phyloP scores from a whole-genome alignment of 2,888 invertebrate species.

The Ornithoptera priamus region DNA sequence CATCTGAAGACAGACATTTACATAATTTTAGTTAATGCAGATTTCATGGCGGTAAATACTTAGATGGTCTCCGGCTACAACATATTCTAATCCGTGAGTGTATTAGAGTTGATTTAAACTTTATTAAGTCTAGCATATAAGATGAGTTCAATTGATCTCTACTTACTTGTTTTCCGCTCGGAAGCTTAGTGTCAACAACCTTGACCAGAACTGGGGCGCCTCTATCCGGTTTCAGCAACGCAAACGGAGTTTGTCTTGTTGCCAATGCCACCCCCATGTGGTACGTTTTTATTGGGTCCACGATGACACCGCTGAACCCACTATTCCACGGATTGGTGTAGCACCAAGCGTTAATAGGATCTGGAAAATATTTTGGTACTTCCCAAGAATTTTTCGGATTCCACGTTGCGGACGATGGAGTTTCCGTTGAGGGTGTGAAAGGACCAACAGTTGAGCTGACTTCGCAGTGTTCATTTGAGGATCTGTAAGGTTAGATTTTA shows the following conservation, averaged over 20 bases:
- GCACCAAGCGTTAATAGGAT: conserved; percentile 41
- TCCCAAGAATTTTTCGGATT: conserved; percentile 43
- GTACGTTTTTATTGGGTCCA: conserved; percentile 85
- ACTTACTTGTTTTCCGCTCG: conserved; percentile 73
- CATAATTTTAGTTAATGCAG: background rate
- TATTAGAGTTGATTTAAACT: too few relatives aligned
- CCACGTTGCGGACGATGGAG: conserved; percentile 42
- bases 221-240: conserved; percentile 83
- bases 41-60: too few relatives aligned
- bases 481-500: conserved; percentile 37
- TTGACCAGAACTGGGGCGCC: conserved; percentile 85
- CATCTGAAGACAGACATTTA: conserved; percentile 64
- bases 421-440: conserved; percentile 47
- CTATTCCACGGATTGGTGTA: conserved; percentile 44
- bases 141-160: background rate
- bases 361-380: conserved; percentile 39
- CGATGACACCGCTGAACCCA: conserved; percentile 78
- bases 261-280: conserved; percentile 84
- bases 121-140: too few relatives aligned
- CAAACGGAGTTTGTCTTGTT: conserved; percentile 85
- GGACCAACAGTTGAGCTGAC: conserved; percentile 67
- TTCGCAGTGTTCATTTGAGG: conserved; percentile 57
- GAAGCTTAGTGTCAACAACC: conserved; percentile 78
- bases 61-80: too few relatives aligned
- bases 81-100: too few relatives aligned